Percentiles rank a stretch among this genome's conserved stretches.
phyloP scores from a whole-genome alignment of 2,797 vertebrate genomes.

The Neosilurus hyrtlii region DNA sequence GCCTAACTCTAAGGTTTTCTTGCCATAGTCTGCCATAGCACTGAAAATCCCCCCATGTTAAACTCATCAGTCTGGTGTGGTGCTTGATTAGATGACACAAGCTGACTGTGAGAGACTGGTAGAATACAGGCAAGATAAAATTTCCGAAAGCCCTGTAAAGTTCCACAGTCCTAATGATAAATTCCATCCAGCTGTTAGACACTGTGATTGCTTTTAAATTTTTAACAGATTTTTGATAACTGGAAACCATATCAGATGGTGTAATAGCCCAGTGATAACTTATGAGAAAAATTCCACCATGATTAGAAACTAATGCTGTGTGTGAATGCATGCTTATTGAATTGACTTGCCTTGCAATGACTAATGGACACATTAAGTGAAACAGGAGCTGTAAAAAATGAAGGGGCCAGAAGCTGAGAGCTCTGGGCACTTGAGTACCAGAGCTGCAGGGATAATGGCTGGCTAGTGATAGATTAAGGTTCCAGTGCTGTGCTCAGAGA shows the following conservation, averaged over 20 bases:
- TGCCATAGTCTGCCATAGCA: neutral
- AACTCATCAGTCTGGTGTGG: constrained; percentile 4
- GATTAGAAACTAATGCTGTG: constrained; percentile 6
- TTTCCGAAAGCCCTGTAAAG: constrained; percentile 12
- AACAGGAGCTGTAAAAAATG: constrained; percentile 39
- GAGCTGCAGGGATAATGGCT: constrained; percentile 41
- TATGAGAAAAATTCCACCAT: constrained; percentile 18
- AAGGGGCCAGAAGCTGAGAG: constrained; percentile 36
- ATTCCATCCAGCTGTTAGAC: constrained; percentile 19
- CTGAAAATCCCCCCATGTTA: constrained; percentile 25
- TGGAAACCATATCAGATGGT: constrained; percentile 20
- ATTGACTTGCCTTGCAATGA: constrained; percentile 30
- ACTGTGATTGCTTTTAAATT: constrained; percentile 22
- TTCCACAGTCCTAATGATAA: neutral
- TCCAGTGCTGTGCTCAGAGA: constrained; percentile 24
- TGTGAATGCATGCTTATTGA: constrained; percentile 21
- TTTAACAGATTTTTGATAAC: constrained; percentile 33
- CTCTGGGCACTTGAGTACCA: constrained; percentile 28
- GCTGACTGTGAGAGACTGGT: neutral
- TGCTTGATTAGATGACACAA: constrained; percentile 25
- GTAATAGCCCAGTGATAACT: constrained; percentile 16
- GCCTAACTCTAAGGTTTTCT: neutral
- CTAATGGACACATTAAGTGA: constrained; percentile 38
- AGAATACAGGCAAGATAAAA: constrained; percentile 12
- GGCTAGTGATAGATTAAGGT: constrained; percentile 35